Base-by-base conservation (phyloP, 2,888 invertebrate species). In the Ligdia adustata region DNA sequence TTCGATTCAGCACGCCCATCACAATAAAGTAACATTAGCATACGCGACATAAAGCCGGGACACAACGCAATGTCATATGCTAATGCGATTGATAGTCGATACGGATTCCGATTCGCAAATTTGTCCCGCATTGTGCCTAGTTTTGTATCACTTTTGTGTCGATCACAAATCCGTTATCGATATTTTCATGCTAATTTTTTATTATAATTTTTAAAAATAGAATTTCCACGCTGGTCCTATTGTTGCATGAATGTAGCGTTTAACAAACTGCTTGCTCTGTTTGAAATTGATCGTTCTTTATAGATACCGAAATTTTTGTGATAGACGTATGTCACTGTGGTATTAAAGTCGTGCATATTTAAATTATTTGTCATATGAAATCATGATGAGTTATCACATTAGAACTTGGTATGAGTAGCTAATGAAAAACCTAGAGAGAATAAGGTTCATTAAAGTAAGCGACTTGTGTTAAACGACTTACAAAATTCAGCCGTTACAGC, bases 151-250 rank as follows among this genome's bases (percentile, higher is more conserved):
- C 53, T 35, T 55, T 46, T 53, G 51, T 49, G 54, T 26, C 22
- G 46, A 46, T 62, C 67, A 73, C 75, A 79, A 85, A 88, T 87
- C 84, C 85, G 86, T 83, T 87, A 77, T 66, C 66, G 67, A 75
- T 74, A 74, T 75, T 82, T 80, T 77, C 63, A 84, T 83, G 85
- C 76, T 79, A 86, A 87, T 86, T 85, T 71, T 56, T 58, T 63
- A 65, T 62, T 59, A 63, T 57, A 55, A 63, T 59, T 43, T 6
- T 37, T 29, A 20, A 20, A 38, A 56, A 55, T 51, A 11, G 35
- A 24, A 47, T 47, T 61, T 55, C 52, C 42, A 45, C 52, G 52
- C 60, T 64, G 54, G 61, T 56, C 49, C 57, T 47, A 52, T 64
- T 69, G 60, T 66, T 60, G 66, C 50, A 60, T 59, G 38, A 58